Evolutionary conservation across 2,888 invertebrate species (phyloP).

Genomic region (Tribolium freemani): DNA sequence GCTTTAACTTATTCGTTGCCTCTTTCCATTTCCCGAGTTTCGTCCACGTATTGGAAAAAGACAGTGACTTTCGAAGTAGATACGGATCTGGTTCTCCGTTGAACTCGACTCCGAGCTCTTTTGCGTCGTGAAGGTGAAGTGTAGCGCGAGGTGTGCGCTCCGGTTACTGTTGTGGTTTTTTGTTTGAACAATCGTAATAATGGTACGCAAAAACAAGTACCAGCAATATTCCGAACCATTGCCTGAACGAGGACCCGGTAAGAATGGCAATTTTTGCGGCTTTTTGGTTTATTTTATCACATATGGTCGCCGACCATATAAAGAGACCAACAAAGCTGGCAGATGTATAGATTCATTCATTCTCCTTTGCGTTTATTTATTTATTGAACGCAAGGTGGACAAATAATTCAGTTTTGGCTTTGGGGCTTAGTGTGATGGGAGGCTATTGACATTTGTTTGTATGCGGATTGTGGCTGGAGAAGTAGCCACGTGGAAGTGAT

Average conservation of each 20-base stretch:
- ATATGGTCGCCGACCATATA: constrained; percentile 18
- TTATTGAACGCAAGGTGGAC: not conserved
- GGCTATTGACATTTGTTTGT: constrained; percentile 15
- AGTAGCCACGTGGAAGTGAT: constrained; percentile 7
- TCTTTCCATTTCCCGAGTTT: not conserved
- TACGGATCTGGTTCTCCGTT: not conserved
- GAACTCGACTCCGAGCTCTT: not conserved
- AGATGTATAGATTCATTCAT: not conserved
- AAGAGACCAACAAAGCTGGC: not conserved
- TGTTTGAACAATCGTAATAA: constrained; percentile 47
- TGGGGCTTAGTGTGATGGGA: not conserved
- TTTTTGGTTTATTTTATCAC: not conserved
- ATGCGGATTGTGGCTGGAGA: constrained; percentile 1
- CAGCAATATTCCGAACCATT: constrained; percentile 63
- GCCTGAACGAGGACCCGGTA: constrained; percentile 71
- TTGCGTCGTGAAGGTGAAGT: constrained; percentile 12
- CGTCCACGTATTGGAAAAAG: not conserved
- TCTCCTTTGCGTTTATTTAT: no score
- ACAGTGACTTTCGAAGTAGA: not conserved
- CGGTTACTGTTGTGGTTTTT: constrained; percentile 7
- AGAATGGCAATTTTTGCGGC: constrained; percentile 55
- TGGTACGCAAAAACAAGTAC: constrained; percentile 67
- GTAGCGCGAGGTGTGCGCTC: constrained; percentile 10
- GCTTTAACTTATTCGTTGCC: not conserved
- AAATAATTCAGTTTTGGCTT: not conserved